phyloP scores from a whole-genome alignment of 2,888 invertebrate species.

The Acrobasis consociella region DNA sequence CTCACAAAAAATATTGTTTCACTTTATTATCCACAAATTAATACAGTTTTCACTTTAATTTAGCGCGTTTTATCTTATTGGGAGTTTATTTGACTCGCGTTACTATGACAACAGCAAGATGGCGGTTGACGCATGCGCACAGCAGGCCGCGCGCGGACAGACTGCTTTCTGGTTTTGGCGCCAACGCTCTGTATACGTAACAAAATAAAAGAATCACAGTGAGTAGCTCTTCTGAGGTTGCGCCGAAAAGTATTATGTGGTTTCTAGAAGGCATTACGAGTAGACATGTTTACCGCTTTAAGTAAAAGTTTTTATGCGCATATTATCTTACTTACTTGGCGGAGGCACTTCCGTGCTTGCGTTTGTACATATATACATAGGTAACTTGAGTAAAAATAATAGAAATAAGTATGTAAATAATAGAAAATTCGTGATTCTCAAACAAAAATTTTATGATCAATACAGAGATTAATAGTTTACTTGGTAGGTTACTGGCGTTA shows the following conservation, averaged over 20 bases:
- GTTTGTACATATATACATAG: too few relatives aligned
- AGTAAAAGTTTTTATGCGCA: neutral
- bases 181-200: slow-evolving; percentile 43
- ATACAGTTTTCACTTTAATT: slow-evolving; percentile 11
- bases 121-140: slow-evolving; percentile 64
- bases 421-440: too few relatives aligned
- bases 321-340: too few relatives aligned
- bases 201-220: slow-evolving; percentile 31
- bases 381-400: too few relatives aligned
- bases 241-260: slow-evolving; percentile 20
- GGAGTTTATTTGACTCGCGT: slow-evolving; percentile 58
- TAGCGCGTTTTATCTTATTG: slow-evolving; percentile 29
- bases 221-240: slow-evolving; percentile 32
- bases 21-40: neutral
- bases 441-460: too few relatives aligned
- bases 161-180: slow-evolving; percentile 70
- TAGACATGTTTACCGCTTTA: slow-evolving; percentile 13
- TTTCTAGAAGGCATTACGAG: slow-evolving; percentile 28
- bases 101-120: slow-evolving; percentile 66
- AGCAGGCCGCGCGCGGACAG: slow-evolving; percentile 45
- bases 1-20: slow-evolving; percentile 1
- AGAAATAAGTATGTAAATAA: too few relatives aligned
- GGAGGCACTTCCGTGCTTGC: too few relatives aligned
- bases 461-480: too few relatives aligned
- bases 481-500: too few relatives aligned